These are phyloP conservation scores for Dipodomys stephensi DNA, from an alignment of 2,113 vertebrate species.

Conservation along the genomic window DNA sequence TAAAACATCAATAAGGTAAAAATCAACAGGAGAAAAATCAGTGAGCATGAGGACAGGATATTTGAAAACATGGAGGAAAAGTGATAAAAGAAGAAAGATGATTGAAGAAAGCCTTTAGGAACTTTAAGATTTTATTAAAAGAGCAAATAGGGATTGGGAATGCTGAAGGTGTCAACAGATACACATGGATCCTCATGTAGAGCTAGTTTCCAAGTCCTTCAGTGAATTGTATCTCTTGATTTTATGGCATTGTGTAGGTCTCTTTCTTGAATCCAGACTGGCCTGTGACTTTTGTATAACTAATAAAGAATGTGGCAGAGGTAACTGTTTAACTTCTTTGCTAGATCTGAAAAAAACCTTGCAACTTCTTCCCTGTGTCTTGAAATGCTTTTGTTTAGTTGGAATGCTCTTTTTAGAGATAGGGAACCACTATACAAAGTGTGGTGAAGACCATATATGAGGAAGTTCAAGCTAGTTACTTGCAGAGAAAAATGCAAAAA, in stretches of 20 bases:
- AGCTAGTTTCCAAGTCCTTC: background rate
- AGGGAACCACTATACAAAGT: background rate
- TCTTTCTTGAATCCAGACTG: background rate
- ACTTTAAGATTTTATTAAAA: background rate
- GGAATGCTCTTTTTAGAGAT: background rate
- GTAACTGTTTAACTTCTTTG: background rate
- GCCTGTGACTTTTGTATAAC: background rate
- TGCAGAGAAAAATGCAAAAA: background rate
- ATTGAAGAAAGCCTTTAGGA: background rate
- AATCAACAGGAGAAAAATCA: background rate
- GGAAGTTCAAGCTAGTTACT: background rate
- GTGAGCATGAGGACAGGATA: background rate
- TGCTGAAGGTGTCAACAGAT: background rate
- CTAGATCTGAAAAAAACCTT: background rate
- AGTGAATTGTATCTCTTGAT: background rate
- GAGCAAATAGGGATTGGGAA: background rate
- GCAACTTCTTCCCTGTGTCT: background rate
- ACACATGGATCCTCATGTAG: background rate
- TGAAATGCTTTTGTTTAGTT: constrained; percentile 2
- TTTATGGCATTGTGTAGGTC: background rate
- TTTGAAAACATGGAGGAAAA: background rate
- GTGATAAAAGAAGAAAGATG: background rate
- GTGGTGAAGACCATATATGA: background rate
- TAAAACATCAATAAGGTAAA: background rate
- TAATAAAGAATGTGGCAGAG: background rate